Conservation (phyloP, 2,888 invertebrate genomes). For the Acleris cristana region DNA sequence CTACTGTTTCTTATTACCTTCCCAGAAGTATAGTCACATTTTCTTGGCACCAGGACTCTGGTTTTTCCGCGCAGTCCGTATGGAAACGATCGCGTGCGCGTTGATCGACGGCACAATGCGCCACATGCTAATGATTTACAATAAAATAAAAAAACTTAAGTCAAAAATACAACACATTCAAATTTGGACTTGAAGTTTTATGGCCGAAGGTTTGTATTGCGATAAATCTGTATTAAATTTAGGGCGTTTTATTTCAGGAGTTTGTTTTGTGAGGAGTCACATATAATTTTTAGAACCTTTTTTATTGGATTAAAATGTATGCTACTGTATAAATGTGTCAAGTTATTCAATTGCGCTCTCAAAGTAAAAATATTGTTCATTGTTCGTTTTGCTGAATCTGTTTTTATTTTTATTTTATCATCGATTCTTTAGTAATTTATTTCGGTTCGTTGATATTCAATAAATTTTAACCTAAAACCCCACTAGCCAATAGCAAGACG, state of each 20-base stretch:
- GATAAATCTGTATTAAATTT: not conserved
- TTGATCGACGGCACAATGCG: slow-evolving; percentile 76
- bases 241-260: not conserved
- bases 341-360: no score
- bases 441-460: no score
- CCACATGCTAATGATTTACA: slow-evolving; percentile 46
- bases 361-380: no score
- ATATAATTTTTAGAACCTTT: no score
- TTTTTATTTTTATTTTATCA: no score
- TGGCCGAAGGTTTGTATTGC: not conserved
- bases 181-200: not conserved
- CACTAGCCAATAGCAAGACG: no score
- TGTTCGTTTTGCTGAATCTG: no score
- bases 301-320: slow-evolving; percentile 14
- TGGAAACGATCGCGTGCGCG: slow-evolving; percentile 65
- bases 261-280: no score
- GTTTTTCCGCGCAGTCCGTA: slow-evolving; percentile 49
- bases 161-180: not conserved
- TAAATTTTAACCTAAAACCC: no score
- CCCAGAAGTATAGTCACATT: not conserved
- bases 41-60: slow-evolving; percentile 48
- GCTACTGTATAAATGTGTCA: slow-evolving; percentile 43
- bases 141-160: not conserved
- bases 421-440: no score
- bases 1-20: no score